phyloP scores from a whole-genome alignment of 2,888 invertebrate genomes.

The Loripinus fragilis region DNA sequence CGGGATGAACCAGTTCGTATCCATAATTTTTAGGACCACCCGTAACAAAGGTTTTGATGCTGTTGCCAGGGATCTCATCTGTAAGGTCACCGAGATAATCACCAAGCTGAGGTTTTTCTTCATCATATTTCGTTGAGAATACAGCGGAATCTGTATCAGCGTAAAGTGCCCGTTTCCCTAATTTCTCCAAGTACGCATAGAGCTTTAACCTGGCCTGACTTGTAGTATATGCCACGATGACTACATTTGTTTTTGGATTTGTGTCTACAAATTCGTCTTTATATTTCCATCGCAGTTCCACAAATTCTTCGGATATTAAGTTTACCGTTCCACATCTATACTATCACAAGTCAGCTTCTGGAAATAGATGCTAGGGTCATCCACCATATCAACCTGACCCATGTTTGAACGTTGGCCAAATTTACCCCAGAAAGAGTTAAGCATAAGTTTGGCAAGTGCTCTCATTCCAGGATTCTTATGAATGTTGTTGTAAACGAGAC shows the following conservation, averaged over 20 bases:
- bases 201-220: not conserved
- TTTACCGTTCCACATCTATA: slow-evolving; percentile 30
- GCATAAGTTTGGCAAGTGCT: not conserved
- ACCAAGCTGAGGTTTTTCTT: not conserved
- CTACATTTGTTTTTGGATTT: not conserved
- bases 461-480: slow-evolving; percentile 1
- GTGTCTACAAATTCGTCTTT: not conserved
- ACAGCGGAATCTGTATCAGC: not conserved
- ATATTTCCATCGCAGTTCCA: not conserved
- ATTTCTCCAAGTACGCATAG: too few relatives aligned
- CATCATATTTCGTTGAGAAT: not conserved
- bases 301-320: not conserved
- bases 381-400: slow-evolving; percentile 6
- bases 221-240: slow-evolving; percentile 10
- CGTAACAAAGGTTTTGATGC: not conserved
- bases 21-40: slow-evolving; percentile 1
- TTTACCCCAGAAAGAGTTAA: slow-evolving; percentile 12
- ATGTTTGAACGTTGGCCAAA: slow-evolving; percentile 26
- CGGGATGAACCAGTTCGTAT: not conserved
- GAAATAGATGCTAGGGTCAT: slow-evolving; percentile 20
- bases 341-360: slow-evolving; percentile 25
- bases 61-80: not conserved
- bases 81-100: not conserved
- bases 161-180: not conserved
- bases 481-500: not conserved